A percentile compares a stretch with the other conserved stretches of the same genome.
Evolutionary conservation across 2,888 invertebrate species (phyloP).

Genomic region (Spodoptera exigua): DNA sequence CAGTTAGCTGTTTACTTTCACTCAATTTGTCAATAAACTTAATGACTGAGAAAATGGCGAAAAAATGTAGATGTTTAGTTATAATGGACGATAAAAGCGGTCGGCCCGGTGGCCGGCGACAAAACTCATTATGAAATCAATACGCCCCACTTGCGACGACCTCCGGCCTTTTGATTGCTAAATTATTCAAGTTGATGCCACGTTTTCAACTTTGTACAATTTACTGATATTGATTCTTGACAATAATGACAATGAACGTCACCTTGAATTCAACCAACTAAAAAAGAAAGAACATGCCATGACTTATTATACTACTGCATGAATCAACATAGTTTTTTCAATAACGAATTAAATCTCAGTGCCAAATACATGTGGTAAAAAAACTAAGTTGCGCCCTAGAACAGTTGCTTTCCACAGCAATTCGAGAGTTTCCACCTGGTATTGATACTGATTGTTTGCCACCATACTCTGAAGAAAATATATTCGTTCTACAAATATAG

Average conservation of each 20-base stretch:
- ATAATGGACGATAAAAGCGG: constrained; percentile 18
- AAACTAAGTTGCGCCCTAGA: too few relatives aligned
- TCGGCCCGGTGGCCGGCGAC: constrained; percentile 17
- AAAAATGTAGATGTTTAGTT: constrained; percentile 46
- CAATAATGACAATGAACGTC: neutral
- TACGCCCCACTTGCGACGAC: constrained; percentile 56
- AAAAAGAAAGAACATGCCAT: too few relatives aligned
- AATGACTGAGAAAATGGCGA: constrained; percentile 33
- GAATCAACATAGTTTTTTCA: too few relatives aligned
- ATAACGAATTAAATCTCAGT: too few relatives aligned
- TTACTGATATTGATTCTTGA: neutral
- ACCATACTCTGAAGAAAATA: too few relatives aligned
- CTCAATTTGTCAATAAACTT: constrained; percentile 44
- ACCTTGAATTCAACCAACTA: too few relatives aligned
- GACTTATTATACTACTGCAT: too few relatives aligned
- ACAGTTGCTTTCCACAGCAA: too few relatives aligned
- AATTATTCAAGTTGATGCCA: constrained; percentile 50
- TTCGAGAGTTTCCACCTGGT: too few relatives aligned
- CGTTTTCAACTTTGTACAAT: constrained; percentile 11
- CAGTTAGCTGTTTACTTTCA: constrained; percentile 27
- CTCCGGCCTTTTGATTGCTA: constrained; percentile 58
- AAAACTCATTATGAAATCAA: constrained; percentile 54
- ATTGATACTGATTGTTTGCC: too few relatives aligned
- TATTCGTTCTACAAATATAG: too few relatives aligned
- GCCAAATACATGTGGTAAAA: too few relatives aligned